A percentile compares a stretch with the other conserved stretches of the same genome.
These are phyloP conservation scores for Dendrolimus kikuchii DNA, from an alignment of 1,140 invertebrate species.

Conservation along the genomic window DNA sequence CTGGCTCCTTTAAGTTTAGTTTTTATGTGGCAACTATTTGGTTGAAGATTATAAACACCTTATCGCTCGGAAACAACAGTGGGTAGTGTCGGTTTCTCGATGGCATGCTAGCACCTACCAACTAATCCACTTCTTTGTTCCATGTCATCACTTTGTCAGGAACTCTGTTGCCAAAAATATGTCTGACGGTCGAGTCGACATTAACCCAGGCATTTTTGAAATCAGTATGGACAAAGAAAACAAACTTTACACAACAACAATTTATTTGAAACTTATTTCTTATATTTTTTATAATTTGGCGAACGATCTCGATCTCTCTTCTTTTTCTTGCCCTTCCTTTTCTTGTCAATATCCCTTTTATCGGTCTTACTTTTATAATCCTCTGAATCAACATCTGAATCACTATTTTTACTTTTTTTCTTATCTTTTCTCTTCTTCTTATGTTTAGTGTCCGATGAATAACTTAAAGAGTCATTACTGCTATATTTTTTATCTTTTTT, in stretches of 20 bases:
- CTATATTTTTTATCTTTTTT: conserved; percentile 68
- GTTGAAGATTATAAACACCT: no score
- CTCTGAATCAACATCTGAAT: conserved; percentile 8
- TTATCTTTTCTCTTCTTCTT: conserved; percentile 41
- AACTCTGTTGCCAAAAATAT: no score
- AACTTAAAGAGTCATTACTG: conserved; percentile 55
- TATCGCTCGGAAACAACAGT: no score
- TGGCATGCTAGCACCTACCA: no score
- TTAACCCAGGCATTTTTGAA: no score
- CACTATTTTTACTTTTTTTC: conserved; percentile 8
- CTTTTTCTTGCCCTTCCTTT: conserved; percentile 69
- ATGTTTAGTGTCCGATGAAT: conserved; percentile 22
- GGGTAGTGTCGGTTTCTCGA: no score
- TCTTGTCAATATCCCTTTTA: conserved; percentile 65
- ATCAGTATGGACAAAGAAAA: no score
- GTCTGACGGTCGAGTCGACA: no score
- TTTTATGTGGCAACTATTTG: no score
- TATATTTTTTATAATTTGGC: conserved; percentile 58
- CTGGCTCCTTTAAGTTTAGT: no score
- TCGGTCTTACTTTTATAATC: conserved; percentile 33
- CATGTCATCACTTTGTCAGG: no score
- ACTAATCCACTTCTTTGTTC: no score
- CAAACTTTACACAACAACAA: conserved; percentile 12
- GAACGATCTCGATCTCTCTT: conserved; percentile 65
- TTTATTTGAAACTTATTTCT: conserved; percentile 38